Conservation (phyloP, 2,797 vertebrate genomes). For the Helicolenus hilgendorfi region DNA sequence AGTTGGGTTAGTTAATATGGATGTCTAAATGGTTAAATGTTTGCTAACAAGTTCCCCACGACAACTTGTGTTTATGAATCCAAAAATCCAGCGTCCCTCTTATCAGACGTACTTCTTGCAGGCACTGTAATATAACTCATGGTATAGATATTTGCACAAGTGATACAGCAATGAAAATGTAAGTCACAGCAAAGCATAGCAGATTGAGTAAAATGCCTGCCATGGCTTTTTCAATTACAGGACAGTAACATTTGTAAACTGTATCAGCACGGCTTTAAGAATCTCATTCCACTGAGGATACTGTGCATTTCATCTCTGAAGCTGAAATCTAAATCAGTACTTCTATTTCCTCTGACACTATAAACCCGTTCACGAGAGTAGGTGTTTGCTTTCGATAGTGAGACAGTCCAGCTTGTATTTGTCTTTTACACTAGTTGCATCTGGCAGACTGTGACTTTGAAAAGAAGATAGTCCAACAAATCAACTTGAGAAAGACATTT, state of each 20-base stretch:
- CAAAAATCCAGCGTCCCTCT: background rate
- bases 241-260: background rate
- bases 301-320: background rate
- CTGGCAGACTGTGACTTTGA: conserved; percentile 7
- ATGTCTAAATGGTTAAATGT: background rate
- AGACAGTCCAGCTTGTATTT: background rate
- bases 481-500: background rate
- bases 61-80: background rate
- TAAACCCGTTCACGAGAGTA: background rate
- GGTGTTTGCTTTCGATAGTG: conserved; percentile 1
- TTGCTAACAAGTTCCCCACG: too few relatives aligned
- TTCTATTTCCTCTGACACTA: conserved; percentile 6
- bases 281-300: background rate
- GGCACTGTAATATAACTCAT: background rate
- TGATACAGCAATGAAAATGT: conserved; percentile 4
- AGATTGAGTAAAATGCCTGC: conserved; percentile 7
- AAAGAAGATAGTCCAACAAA: background rate
- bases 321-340: conserved; percentile 6
- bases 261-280: conserved; percentile 1
- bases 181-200: background rate
- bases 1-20: too few relatives aligned
- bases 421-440: background rate
- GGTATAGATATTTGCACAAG: background rate
- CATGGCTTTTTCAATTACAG: background rate
- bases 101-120: background rate